Evolutionary conservation across 2,113 vertebrate genomes (phyloP), one percentile per base, ranked within the genome.

Genomic region (Typhlomys cinereus): DNA sequence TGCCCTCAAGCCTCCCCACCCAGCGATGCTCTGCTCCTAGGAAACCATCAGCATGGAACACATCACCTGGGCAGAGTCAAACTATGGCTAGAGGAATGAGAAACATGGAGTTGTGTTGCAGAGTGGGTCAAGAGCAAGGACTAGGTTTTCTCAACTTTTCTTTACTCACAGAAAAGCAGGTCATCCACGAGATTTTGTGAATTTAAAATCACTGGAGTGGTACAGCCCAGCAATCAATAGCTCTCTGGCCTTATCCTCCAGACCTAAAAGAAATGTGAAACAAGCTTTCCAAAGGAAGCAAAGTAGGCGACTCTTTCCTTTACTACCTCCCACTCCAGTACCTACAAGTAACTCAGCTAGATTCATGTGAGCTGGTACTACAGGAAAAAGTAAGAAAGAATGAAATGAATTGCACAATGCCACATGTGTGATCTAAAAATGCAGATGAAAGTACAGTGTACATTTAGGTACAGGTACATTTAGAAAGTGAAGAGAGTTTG

Each of bases 1-100:
- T 73, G 4, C 1, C 34, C 18, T 31, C 17, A 3, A 3, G 7
- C 23, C 18, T 31, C 15, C 6, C 21, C 2, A 13, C 4, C 1
- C 9, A 15, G 12, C n/a, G n/a, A n/a, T n/a, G n/a, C n/a, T n/a
- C n/a, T n/a, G n/a, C n/a, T n/a, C n/a, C n/a, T n/a, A n/a, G n/a
- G n/a, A n/a, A n/a, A n/a, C n/a, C n/a, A n/a, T n/a, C n/a, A n/a
- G n/a, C n/a, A 50, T 50, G 69, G 15, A 14, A 13, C n/a, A 71
- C 5, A 67, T 27, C 12, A 21, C 57, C 41, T 41, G 15, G 21
- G 5, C 71, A 17, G 0, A 21, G 27, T 31, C 6, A 64, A n/a
- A 44, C 10, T 9, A 5, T 21, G 18, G 7, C 14, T 1, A 50
- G 14, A 46, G 50, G 75, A 20, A n/a, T 9, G 8, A 4, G 64